A percentile compares a stretch with the other conserved stretches of the same genome.
Conservation (phyloP, 1,140 invertebrate genomes). For the Orchestia grillus region DNA sequence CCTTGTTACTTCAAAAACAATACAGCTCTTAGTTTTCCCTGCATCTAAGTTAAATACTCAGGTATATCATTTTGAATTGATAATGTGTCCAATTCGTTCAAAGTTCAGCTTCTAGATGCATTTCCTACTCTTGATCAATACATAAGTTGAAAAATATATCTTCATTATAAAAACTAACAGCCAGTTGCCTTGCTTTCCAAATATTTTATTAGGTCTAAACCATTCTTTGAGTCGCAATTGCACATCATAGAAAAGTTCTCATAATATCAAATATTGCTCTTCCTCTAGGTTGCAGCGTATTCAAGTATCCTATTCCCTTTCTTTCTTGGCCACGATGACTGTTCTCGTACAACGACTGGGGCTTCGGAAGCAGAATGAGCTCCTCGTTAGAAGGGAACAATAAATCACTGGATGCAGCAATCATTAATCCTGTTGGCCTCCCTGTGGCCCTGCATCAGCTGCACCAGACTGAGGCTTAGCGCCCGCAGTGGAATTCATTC, state of each 20-base stretch:
- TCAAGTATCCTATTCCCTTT: neutral
- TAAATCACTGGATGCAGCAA: neutral
- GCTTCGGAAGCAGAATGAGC: neutral
- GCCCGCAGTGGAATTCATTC: neutral
- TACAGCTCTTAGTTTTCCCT: neutral
- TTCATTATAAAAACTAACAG: neutral
- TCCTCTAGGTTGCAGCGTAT: neutral
- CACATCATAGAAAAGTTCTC: too few relatives aligned
- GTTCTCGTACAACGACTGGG: neutral
- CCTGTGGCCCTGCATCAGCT: neutral
- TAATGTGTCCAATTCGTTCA: neutral
- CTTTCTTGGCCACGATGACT: neutral
- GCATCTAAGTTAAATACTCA: neutral
- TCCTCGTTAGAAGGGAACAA: neutral
- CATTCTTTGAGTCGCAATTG: neutral
- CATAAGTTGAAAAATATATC: neutral
- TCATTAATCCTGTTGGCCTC: neutral
- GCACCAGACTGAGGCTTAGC: neutral
- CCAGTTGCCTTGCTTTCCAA: neutral
- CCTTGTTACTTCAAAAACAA: neutral
- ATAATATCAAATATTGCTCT: too few relatives aligned
- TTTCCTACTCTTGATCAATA: neutral
- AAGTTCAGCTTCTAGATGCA: neutral
- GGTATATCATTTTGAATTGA: neutral
- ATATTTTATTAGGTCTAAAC: neutral